Evolutionary conservation across 2,797 vertebrate genomes (phyloP), one percentile per base, ranked within the genome.

Genomic region (Chelmon rostratus): DNA sequence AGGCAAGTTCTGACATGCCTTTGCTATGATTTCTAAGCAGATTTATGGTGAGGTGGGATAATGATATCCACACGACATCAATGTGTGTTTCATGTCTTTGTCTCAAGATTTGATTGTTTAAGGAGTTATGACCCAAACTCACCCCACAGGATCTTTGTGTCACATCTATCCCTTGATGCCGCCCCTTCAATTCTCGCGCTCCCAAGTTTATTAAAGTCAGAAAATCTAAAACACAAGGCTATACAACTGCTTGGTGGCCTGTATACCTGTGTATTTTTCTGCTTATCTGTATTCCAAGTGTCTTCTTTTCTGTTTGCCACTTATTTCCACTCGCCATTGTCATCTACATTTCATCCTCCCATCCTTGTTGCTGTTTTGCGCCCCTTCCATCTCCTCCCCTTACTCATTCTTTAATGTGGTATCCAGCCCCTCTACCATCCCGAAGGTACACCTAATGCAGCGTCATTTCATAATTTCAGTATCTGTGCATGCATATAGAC

Each of bases 361-460:
- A 42, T 47, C 40, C 33, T 42, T 42, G 58, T 56, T 54, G 52
- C 47, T 15, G 16, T 40, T 74, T 66, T 54, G 49, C 8, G 8
- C 72, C 40, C 35, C 23, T 42, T n/a, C 47, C 8, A 46, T 25
- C 21, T 12, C 28, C 44, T 64, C 11, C 4, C 49, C 3, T 58
- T 18, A 28, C 37, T 61, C 15, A 56, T 77, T 58, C 73, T 18
- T 65, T 68, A 18, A 73, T 8, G 44, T 47, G n/a, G 53, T 54
- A 47, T 78, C 28, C 54, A 81, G 61, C 13, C 53, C 56, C n/a
- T 68, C 68, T 73, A 78, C 28, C n/a, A 33, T 47, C n/a, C 38
- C 65, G 54, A 11, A 35, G 47, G 50, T 25, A 57, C 57, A 57
- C 68, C 15, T 3, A 67, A 74, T 63, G 38, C 21, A 31, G 33